A percentile compares a stretch with the other conserved stretches of the same genome.
Evolutionary conservation across 2,888 invertebrate species (phyloP).

Genomic region (Baronia brevicornis): DNA sequence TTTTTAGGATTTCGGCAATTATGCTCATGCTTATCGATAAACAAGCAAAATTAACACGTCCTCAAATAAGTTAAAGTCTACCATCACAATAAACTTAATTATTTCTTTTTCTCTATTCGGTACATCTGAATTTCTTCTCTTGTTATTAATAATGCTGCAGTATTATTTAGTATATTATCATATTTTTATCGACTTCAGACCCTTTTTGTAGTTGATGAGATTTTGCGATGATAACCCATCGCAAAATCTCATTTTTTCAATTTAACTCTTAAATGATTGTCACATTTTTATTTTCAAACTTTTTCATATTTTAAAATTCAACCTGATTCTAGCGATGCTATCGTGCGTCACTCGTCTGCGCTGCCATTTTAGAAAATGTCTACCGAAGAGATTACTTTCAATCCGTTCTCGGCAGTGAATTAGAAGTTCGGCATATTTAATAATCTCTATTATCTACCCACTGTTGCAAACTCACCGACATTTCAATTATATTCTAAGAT

Average conservation of each 20-base stretch:
- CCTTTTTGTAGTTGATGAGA: too few species aligned
- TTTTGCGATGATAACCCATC: background rate
- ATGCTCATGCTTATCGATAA: too few species aligned
- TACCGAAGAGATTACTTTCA: slow-evolving; percentile 54
- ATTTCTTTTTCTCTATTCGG: too few species aligned
- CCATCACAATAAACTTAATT: too few species aligned
- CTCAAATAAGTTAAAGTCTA: too few species aligned
- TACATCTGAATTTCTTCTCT: too few species aligned
- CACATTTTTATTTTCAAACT: slow-evolving; percentile 30
- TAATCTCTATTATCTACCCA: slow-evolving; percentile 57
- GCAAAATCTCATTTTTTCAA: slow-evolving; percentile 14
- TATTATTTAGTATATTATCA: too few species aligned
- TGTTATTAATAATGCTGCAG: too few species aligned
- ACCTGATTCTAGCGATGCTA: slow-evolving; percentile 45
- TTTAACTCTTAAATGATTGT: slow-evolving; percentile 10
- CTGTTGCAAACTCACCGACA: slow-evolving; percentile 42
- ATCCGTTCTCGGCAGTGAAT: slow-evolving; percentile 43
- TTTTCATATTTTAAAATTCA: slow-evolving; percentile 47
- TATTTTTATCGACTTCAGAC: too few species aligned
- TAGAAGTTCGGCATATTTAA: slow-evolving; percentile 60
- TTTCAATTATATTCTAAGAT: slow-evolving; percentile 66
- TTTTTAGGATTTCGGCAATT: too few species aligned
- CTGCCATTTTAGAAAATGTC: slow-evolving; percentile 48
- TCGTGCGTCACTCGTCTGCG: slow-evolving; percentile 33
- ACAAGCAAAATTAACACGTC: too few species aligned